Evolutionary conservation across 2,797 vertebrate species (phyloP), one percentile per base, ranked within the genome.

Genomic region (Labroides dimidiatus): DNA sequence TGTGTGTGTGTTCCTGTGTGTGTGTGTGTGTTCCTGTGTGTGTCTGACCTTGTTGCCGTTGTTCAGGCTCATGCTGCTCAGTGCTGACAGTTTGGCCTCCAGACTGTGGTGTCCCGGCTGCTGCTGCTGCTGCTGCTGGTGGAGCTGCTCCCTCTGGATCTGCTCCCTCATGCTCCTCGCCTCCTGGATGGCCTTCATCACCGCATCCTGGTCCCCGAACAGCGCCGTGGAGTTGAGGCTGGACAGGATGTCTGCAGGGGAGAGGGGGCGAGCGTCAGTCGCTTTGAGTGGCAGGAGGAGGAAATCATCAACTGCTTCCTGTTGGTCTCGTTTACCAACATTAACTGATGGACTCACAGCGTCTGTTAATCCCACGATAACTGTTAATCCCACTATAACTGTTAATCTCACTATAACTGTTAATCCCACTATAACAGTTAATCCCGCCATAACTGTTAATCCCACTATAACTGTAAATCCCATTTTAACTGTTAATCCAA

Each of bases 121-220:
- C 75, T 93, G 95, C 56, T 95, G 95, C 49, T 94, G 94, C 81
- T 95, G 94, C 0, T 95, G 95, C 73, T 94, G 96, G 66, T 95
- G 95, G 54, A 94, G 93, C 93, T 97, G 96, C 91, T 97, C 96
- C 64, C 96, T 91, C 90, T 98, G 98, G 86, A 99, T 96, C 92
- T 99, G 97, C 88, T 99, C 97, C 91, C 97, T 93, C 96, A 98
- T 97, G 91, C 97, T 99, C 71, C 97, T 93, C 48, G 98, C 98
- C 91, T 99, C 98, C 74, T 99, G 97, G 88, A 99, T 98, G 87
- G 97, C 98, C 93, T 99, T 99, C 97, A 99, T 97, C 87, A 99
- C 98, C 8, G 97, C 96, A 16, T 99, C 97, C 95, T 99, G 98
- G 94, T 99, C 98, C 88, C 97, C 98, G 70, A 99, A 99, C 47